Evolutionary conservation across 2,113 vertebrate genomes (phyloP), one percentile per base, ranked within the genome.

Genomic region (Elanus axillaris): DNA sequence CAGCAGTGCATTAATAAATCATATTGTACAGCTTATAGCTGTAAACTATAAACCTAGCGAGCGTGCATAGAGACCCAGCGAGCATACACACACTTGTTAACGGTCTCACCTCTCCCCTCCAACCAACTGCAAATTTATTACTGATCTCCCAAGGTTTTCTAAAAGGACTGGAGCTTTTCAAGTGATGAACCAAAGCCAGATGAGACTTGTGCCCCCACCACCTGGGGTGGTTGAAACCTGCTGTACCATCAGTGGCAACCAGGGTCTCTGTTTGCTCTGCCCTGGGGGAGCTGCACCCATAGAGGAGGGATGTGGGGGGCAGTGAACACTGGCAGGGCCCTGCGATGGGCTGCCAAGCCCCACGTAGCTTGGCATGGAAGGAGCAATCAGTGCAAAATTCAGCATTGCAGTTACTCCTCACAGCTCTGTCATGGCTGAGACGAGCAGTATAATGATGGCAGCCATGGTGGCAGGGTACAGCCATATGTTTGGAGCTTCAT

Each of bases 1-100:
- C 88, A 88, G 86, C 90, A 4, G 21, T 56, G 90, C 90, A 71
- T 84, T 75, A 77, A 74, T 90, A 94, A 94, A 92, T 93, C 90
- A 78, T 27, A 90, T 88, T 96, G 93, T 83, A 95, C 86, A 92
- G 86, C 67, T 86, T 71, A 73, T 9, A 94, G 92, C 84, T 55
- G 53, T 55, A 55, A 55, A 55, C 53, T 55, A 92, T 59, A 92
- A 96, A 93, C 90, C 71, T 81, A 73, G 92, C 0, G 1, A 95
- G 95, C 7, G 0, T 27, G 89, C 91, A 91, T 0, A 0, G 67
- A 71, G 82, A 69, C 80, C 42, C 89, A 64, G 86, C 0, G 6
- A 93, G 85, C 67, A 23, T 10, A 68, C 2, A 1, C 59, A 36
- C 34, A 2, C 88, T 80, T 52, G 79, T 77, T 95, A 96, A 81